phyloP scores from a whole-genome alignment of 2,113 vertebrate species.

The Monopterus albus region DNA sequence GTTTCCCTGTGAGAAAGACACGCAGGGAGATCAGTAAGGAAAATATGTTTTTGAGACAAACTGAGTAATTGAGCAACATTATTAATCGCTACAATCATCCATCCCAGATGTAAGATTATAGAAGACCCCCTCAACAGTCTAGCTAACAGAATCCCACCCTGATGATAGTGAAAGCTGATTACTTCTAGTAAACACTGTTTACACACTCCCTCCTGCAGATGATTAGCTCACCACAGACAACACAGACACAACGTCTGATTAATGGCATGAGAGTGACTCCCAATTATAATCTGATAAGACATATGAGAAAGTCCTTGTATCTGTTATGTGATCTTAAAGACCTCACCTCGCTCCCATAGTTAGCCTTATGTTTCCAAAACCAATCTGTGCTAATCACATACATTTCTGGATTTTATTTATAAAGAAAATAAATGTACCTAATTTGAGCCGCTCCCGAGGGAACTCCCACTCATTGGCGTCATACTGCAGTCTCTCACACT shows the following conservation, averaged over 20 bases:
- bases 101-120: constrained; percentile 40
- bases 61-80: constrained; percentile 37
- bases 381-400: not conserved
- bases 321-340: constrained; percentile 47
- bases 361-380: constrained; percentile 2
- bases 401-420: not conserved
- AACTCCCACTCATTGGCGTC: constrained; percentile 95
- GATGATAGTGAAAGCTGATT: constrained; percentile 63
- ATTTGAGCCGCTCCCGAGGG: constrained; percentile 90
- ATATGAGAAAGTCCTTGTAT: constrained; percentile 73
- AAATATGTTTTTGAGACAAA: constrained; percentile 44
- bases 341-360: constrained; percentile 19
- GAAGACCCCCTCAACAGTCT: constrained; percentile 30
- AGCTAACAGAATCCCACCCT: constrained; percentile 47
- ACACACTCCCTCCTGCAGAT: constrained; percentile 42
- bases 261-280: constrained; percentile 73
- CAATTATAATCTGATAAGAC: constrained; percentile 74
- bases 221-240: constrained; percentile 66
- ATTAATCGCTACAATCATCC: constrained; percentile 55
- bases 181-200: constrained; percentile 64
- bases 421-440: constrained; percentile 81
- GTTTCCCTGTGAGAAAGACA: constrained; percentile 83
- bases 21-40: constrained; percentile 11
- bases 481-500: constrained; percentile 90
- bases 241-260: constrained; percentile 67